Conservation (phyloP, 2,888 invertebrate species). For the Choristoneura rosaceana region DNA sequence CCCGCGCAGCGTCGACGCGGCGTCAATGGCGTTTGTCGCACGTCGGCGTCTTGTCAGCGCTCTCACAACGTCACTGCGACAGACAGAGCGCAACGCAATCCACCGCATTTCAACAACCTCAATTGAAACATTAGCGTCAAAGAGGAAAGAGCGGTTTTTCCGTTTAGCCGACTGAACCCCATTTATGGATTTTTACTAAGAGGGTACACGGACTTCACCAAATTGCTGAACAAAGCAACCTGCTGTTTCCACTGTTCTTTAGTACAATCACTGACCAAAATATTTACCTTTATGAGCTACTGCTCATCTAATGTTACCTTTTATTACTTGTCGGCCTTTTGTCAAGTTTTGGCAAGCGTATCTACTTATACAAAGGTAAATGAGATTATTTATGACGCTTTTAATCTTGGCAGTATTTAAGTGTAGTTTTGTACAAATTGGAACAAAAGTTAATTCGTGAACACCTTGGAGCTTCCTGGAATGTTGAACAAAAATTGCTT, state of each 20-base stretch:
- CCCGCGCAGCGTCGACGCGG: too few relatives aligned
- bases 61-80: too few relatives aligned
- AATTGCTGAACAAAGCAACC: conserved; percentile 45
- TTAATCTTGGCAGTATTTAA: conserved; percentile 40
- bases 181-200: conserved; percentile 6
- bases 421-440: conserved; percentile 42
- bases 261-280: conserved; percentile 69
- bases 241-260: conserved; percentile 44
- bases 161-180: conserved; percentile 12
- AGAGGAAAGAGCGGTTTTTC: neutral
- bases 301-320: conserved; percentile 45
- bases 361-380: conserved; percentile 49
- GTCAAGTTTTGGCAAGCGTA: conserved; percentile 43
- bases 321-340: conserved; percentile 38
- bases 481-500: conserved; percentile 7
- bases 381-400: conserved; percentile 51
- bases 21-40: too few relatives aligned
- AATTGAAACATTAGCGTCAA: too few relatives aligned
- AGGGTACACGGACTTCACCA: conserved; percentile 25
- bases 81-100: too few relatives aligned
- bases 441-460: conserved; percentile 26
- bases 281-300: conserved; percentile 65
- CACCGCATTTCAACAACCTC: too few relatives aligned
- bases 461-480: conserved; percentile 36
- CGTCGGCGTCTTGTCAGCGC: too few relatives aligned